Evolutionary conservation across 2,113 vertebrate species (phyloP), one percentile per base, ranked within the genome.

Genomic region (Hassar affinis): DNA sequence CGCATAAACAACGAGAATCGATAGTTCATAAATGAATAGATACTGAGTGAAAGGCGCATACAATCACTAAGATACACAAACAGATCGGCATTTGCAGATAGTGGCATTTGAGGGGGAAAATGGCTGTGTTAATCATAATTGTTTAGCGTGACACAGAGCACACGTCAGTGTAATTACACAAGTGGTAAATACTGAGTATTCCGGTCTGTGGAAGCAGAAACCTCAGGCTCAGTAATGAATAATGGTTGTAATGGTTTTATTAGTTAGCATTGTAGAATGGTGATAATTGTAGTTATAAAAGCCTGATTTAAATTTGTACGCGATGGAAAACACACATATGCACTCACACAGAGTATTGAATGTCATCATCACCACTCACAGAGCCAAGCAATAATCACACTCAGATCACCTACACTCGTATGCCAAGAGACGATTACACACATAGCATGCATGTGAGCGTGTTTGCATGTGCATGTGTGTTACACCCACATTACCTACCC

Each of bases 341-440:
- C 49, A 49, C 82, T 89, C 92, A 81, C 71, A 78, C 74, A 64
- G 90, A 89, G 90, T 90, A 91, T 91, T 93, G 93, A 92, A 94
- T 94, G 93, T 94, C 93, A 95, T 94, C 93, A 94, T 93, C 92
- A 91, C 90, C 89, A 90, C 91, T 93, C 92, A 93, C 88, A 86
- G 89, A 89, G 94, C 94, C 94, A 95, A 93, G 90, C 92, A 85
- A 90, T 95, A 95, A 95, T 95, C 93, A 94, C 93, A 94, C 93
- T 93, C 93, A 95, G 94, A 95, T 94, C 93, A 95, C 93, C 94
- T 94, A 89, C 86, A 87, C 81, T 89, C 91, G 90, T 91, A 91
- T 91, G 93, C 93, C 93, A 95, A 94, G 91, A 91, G 92, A 93
- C 89, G 89, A 92, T 92, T 91, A 92, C 90, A 93, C 91, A 76